A percentile compares a stretch with the other conserved stretches of the same genome.
These are phyloP conservation scores for Bos javanicus DNA, from an alignment of 2,113 vertebrate genomes.

Conservation along the genomic window DNA sequence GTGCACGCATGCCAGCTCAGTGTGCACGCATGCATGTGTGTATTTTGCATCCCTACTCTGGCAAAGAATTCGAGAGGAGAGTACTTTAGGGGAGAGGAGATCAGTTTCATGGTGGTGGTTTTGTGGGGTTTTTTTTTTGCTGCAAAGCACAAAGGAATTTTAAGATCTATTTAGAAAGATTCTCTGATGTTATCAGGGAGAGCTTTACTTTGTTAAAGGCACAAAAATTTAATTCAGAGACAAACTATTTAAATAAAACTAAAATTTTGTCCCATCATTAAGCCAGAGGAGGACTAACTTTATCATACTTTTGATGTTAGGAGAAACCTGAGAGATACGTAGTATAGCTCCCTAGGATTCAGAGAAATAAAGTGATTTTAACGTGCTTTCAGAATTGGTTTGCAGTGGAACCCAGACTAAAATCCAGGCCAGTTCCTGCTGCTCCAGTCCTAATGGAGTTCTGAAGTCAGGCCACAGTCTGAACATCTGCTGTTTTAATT, in stretches of 20 bases:
- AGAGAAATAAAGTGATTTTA: neutral
- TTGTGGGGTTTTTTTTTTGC: neutral
- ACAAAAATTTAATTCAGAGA: slow-evolving; percentile 2
- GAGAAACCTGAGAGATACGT: neutral
- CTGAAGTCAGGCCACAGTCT: neutral
- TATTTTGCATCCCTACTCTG: neutral
- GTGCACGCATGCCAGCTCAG: neutral
- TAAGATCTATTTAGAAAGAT: neutral
- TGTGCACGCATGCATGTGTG: neutral
- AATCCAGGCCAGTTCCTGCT: neutral
- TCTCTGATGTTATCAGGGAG: neutral
- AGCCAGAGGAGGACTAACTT: neutral
- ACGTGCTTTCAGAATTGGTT: neutral
- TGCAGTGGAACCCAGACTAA: neutral
- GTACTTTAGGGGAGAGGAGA: neutral
- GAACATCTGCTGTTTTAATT: neutral
- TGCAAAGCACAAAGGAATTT: neutral
- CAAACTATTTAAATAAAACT: slow-evolving; percentile 11
- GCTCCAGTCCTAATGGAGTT: neutral
- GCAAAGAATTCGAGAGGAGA: neutral
- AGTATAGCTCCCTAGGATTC: neutral
- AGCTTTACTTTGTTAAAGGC: slow-evolving; percentile 20
- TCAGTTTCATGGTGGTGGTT: neutral
- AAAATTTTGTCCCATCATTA: neutral
- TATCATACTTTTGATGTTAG: neutral